These are phyloP conservation scores for Cryptoblepharus egeriae DNA, from an alignment of 2,797 vertebrate species.

Conservation along the genomic window DNA sequence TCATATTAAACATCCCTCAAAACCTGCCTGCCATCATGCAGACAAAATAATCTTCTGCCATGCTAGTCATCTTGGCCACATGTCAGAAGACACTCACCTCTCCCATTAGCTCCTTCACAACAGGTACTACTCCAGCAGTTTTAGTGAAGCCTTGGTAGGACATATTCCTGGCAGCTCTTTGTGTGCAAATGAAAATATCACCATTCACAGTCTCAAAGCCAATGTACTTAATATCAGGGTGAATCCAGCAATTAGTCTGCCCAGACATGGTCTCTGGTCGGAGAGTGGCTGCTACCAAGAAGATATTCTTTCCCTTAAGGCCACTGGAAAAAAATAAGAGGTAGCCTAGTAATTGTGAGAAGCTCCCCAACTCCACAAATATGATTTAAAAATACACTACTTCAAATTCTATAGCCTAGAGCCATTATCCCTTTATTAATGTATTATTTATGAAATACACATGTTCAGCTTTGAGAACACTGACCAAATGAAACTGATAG, in stretches of 20 bases:
- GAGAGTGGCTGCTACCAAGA: slow-evolving; percentile 94
- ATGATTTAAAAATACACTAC: not conserved
- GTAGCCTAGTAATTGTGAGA: not conserved
- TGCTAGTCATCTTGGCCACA: not conserved
- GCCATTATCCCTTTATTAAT: not conserved
- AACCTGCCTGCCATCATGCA: accelerated
- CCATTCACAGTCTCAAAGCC: slow-evolving; percentile 87
- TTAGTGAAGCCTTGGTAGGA: slow-evolving; percentile 94
- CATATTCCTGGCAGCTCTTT: slow-evolving; percentile 95
- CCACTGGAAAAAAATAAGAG: slow-evolving; percentile 74
- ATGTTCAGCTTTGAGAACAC: not conserved
- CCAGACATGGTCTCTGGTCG: slow-evolving; percentile 99
- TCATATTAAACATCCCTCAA: not conserved
- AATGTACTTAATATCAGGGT: slow-evolving; percentile 94
- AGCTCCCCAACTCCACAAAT: not conserved
- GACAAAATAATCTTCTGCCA: accelerated
- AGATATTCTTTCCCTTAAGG: slow-evolving; percentile 90
- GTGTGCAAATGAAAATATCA: slow-evolving; percentile 91
- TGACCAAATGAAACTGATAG: not conserved
- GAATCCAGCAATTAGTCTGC: slow-evolving; percentile 98
- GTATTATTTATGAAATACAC: not conserved
- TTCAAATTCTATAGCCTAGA: not conserved
- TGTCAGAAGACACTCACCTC: slow-evolving; percentile 79
- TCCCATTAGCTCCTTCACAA: slow-evolving; percentile 92
- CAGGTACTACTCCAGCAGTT: slow-evolving; percentile 88